A percentile compares a stretch with the other conserved stretches of the same genome.
phyloP scores from a whole-genome alignment of 37 sponge, comb jelly and placozoan species.

The Petrosia ficiformis region DNA sequence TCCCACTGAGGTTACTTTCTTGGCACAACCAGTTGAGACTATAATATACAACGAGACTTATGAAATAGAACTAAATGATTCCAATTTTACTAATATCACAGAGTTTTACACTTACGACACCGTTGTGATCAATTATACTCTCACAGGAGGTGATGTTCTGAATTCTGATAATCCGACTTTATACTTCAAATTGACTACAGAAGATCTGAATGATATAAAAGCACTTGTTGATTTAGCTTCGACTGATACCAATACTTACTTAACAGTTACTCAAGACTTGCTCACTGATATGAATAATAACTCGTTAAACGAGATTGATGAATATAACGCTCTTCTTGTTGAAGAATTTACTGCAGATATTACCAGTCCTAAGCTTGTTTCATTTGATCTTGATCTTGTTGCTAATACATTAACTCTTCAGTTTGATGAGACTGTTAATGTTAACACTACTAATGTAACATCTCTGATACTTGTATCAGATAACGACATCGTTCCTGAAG shows the following conservation, averaged over 20 bases:
- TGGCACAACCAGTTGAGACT: background rate
- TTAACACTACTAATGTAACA: slow-evolving; percentile 44
- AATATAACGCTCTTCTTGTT: slow-evolving; percentile 32
- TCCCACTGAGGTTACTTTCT: slow-evolving; percentile 49
- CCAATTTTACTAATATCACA: slow-evolving; percentile 2
- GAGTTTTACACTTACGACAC: slow-evolving; percentile 25
- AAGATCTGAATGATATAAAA: slow-evolving; percentile 81
- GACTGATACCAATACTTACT: slow-evolving; percentile 31
- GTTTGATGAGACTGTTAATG: slow-evolving; percentile 88
- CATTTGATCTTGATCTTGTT: slow-evolving; percentile 69
- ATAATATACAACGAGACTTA: slow-evolving; percentile 16
- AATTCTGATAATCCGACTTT: slow-evolving; percentile 45
- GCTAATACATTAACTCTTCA: slow-evolving; percentile 42
- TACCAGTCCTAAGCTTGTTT: slow-evolving; percentile 43
- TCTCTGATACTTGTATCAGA: slow-evolving; percentile 61
- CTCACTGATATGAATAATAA: slow-evolving; percentile 81
- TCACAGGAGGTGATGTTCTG: slow-evolving; percentile 43
- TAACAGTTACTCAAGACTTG: slow-evolving; percentile 37
- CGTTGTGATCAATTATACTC: slow-evolving; percentile 45
- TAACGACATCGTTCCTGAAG: background rate
- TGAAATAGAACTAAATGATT: background rate
- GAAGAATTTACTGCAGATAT: slow-evolving; percentile 37
- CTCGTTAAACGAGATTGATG: slow-evolving; percentile 23
- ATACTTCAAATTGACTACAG: slow-evolving; percentile 34
- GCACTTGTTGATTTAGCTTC: slow-evolving; percentile 39